Evolutionary conservation across 2,888 invertebrate species (phyloP).

Genomic region (Cephus pulcher): DNA sequence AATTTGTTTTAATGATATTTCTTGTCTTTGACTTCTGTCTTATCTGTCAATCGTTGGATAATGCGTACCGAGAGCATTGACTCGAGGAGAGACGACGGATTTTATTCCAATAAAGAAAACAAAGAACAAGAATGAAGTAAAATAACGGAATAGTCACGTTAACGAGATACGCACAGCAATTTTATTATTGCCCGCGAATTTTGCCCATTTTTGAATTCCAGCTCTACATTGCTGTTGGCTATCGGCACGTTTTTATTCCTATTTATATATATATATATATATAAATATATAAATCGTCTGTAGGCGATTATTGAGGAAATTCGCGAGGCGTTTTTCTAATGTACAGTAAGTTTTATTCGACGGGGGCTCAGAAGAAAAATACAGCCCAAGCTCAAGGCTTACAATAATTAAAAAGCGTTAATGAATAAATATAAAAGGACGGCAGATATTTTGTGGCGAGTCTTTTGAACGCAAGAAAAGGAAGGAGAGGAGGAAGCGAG

Average conservation of each 20-base stretch:
- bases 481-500: not conserved
- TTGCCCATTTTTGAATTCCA: not conserved
- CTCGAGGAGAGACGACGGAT: not conserved
- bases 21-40: not conserved
- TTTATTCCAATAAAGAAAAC: not conserved
- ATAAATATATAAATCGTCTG: too few relatives aligned
- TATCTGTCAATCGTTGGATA: not conserved
- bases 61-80: not conserved
- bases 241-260: not conserved
- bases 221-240: not conserved
- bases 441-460: conserved; percentile 16
- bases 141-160: too few relatives aligned
- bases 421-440: conserved; percentile 25
- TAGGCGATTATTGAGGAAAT: conserved; percentile 17
- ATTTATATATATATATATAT: conserved; percentile 4
- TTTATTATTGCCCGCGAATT: not conserved
- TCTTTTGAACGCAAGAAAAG: conserved; percentile 16
- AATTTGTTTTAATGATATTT: too few relatives aligned
- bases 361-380: conserved; percentile 28
- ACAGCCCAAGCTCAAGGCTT: conserved; percentile 57
- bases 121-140: not conserved
- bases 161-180: not conserved
- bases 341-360: conserved; percentile 25
- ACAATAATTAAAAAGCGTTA: conserved; percentile 52
- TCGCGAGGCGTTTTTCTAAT: conserved; percentile 18